Percentiles rank a stretch among this genome's conserved stretches.
These are phyloP conservation scores for Centropus unirufus DNA, from an alignment of 2,113 vertebrate genomes.

Conservation along the genomic window DNA sequence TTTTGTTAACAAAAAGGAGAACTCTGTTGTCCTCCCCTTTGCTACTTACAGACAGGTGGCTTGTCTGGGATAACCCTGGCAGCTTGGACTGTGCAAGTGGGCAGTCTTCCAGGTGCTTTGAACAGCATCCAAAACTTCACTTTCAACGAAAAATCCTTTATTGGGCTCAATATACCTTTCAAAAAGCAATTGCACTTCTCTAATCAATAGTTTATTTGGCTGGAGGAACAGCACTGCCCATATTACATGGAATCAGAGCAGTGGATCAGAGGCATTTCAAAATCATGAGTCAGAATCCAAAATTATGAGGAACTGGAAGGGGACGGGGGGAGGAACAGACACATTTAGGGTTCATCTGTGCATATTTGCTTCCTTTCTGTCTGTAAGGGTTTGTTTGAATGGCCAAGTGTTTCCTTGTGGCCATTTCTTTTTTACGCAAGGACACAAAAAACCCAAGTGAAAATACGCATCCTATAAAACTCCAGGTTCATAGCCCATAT, in stretches of 20 bases:
- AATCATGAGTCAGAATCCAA: background rate
- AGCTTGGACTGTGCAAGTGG: background rate
- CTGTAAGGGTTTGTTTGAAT: background rate
- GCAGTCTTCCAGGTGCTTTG: conserved; percentile 15
- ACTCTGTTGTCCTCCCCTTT: background rate
- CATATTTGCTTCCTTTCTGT: background rate
- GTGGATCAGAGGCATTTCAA: background rate
- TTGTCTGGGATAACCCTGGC: background rate
- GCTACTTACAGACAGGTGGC: background rate
- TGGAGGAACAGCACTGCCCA: background rate
- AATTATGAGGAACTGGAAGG: background rate
- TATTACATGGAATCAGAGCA: background rate
- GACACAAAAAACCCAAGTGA: background rate
- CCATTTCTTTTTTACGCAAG: background rate
- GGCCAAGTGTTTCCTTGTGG: background rate
- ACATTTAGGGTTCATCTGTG: background rate
- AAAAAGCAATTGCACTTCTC: background rate
- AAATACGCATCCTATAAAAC: background rate
- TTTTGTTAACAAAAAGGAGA: background rate
- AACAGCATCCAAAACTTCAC: conserved; percentile 25
- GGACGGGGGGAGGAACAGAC: background rate
- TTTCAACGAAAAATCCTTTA: conserved; percentile 16
- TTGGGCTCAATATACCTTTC: background rate
- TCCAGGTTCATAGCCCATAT: background rate
- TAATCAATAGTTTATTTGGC: background rate